These are phyloP conservation scores for Takifugu rubripes DNA, from an alignment of 2,797 vertebrate species.

Conservation along the genomic window DNA sequence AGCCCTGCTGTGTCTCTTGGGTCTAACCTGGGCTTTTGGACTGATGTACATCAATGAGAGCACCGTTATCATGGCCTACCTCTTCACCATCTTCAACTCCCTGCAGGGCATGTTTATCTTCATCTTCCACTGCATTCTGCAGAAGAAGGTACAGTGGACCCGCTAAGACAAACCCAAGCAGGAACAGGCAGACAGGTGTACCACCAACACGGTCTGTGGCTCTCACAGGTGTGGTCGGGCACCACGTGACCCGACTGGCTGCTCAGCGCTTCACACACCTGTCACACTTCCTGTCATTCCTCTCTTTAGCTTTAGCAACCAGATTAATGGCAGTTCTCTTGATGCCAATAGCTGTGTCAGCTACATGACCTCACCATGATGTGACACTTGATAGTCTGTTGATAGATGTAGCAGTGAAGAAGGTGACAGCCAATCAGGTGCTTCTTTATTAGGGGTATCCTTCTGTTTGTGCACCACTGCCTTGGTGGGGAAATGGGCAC, in stretches of 20 bases:
- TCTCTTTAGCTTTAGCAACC: conserved; percentile 25
- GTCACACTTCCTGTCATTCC: neutral
- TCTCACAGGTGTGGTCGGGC: conserved; percentile 47
- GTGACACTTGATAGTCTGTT: too few relatives aligned
- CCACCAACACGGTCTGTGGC: conserved; percentile 35
- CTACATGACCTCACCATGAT: too few relatives aligned
- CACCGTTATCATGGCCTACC: conserved; percentile 97
- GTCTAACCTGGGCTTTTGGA: conserved; percentile 97
- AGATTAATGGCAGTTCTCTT: neutral
- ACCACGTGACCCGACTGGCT: conserved; percentile 19
- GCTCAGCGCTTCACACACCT: conserved; percentile 24
- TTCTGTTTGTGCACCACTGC: too few relatives aligned
- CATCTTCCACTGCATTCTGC: conserved; percentile 98
- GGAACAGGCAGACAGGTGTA: conserved; percentile 22
- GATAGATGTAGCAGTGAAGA: too few relatives aligned
- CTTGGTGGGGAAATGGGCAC: too few relatives aligned
- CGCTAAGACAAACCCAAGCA: conserved; percentile 7
- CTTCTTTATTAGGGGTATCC: too few relatives aligned
- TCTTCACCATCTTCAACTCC: conserved; percentile 99
- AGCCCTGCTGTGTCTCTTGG: conserved; percentile 93
- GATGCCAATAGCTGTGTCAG: neutral
- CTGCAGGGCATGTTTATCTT: conserved; percentile 99
- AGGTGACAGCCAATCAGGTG: too few relatives aligned
- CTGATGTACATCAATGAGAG: conserved; percentile 97
- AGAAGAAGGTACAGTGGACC: conserved; percentile 90